Evolutionary conservation across 2,888 invertebrate genomes (phyloP), one percentile per base, ranked within the genome.

Genomic region (Ecliptopera silaceata): DNA sequence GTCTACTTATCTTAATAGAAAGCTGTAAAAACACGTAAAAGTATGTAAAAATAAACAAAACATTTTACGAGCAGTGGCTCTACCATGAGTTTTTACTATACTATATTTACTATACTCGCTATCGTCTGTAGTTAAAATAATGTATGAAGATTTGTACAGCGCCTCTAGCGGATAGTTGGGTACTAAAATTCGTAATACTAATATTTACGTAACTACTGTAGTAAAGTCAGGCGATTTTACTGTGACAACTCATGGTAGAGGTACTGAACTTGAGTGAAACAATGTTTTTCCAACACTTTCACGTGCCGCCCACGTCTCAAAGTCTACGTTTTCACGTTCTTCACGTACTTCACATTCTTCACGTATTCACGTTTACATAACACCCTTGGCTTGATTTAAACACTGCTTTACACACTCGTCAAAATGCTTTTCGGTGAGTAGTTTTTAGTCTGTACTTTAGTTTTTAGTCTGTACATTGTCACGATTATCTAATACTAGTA

Each of bases 351-450:
- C 46, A 34, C 43, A 45, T 49, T 55, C 52, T 41, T 48, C 50
- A 49, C 32, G 34, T 48, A 45, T 22, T 43, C 41, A 11, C 46
- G 53, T 49, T 55, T 49, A 57, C 55, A 49, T 59, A 56, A 59
- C 51, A 39, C 51, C 48, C 56, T 43, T 4, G 29, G 39, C 45
- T 31, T 39, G 45, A 29, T 46, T 49, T 52, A 47, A 50, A 38
- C 49, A 26, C 20, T 46, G 45, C 38, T 52, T 43, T 42, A 31
- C 43, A 46, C 50, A 31, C 10, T 17, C 49, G 32, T 13, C 26
- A 45, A 13, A 38, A 15, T 31, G 13, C 20, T 38, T 46, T 36
- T 36, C 36, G 2, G 36, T 10, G 15, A 36, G 15, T 41, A 13
- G 42, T 26, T 42, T 42, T 22, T 22, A 26, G 5, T 13, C n/a